Conservation (phyloP, 2,797 vertebrate genomes). For the Neoniphon sammara region DNA sequence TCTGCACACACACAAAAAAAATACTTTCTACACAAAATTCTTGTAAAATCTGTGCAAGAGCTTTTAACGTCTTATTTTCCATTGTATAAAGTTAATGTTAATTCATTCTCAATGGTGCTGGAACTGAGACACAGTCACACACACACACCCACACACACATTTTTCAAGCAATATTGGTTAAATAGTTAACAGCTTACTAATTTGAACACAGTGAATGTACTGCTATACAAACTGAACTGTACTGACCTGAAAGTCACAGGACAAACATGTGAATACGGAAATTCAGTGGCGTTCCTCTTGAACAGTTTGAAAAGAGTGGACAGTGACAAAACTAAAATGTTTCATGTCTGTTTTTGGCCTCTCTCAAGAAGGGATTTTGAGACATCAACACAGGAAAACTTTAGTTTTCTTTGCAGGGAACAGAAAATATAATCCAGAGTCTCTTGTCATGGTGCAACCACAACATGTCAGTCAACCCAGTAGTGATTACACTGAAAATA, state of each 20-base stretch:
- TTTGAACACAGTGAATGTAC: constrained; percentile 1
- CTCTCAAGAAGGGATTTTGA: constrained; percentile 14
- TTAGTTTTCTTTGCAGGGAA: constrained; percentile 28
- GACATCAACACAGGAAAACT: constrained; percentile 28
- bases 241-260: not conserved
- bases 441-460: constrained; percentile 42
- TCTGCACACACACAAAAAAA: too few relatives aligned
- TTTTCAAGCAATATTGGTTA: not conserved
- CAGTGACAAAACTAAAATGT: constrained; percentile 15
- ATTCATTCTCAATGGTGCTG: too few relatives aligned
- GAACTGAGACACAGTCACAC: too few relatives aligned
- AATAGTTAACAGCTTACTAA: not conserved
- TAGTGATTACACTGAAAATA: constrained; percentile 12
- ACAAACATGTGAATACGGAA: not conserved
- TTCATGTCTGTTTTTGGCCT: constrained; percentile 18
- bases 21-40: too few relatives aligned
- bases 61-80: too few relatives aligned
- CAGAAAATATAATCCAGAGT: constrained; percentile 59
- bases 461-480: constrained; percentile 3
- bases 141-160: not conserved
- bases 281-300: too few relatives aligned
- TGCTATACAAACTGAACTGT: not conserved
- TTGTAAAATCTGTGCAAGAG: too few relatives aligned
- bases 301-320: constrained; percentile 9
- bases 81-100: too few relatives aligned